A percentile compares a stretch with the other conserved stretches of the same genome.
These are phyloP conservation scores for Drosophila leonis DNA, from an alignment of 2,888 invertebrate genomes.

Conservation along the genomic window DNA sequence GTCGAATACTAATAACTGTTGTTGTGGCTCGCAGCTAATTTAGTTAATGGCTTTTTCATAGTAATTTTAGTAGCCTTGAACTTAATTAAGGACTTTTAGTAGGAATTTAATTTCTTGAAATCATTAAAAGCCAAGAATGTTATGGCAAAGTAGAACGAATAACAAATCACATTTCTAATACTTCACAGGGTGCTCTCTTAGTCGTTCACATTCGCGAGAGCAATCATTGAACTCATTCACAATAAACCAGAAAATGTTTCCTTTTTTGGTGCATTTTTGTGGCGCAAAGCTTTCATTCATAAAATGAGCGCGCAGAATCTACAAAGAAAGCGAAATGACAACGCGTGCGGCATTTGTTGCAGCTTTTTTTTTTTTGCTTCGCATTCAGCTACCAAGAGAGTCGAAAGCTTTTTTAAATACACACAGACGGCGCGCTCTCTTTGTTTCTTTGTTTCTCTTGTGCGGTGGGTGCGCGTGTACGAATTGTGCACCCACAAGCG, in stretches of 20 bases:
- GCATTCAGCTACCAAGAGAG: conserved; percentile 2
- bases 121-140: not conserved
- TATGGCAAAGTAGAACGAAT: not conserved
- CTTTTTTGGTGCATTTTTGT: conserved; percentile 42
- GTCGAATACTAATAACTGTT: conserved; percentile 12
- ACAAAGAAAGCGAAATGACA: conserved; percentile 46
- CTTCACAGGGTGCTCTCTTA: not conserved
- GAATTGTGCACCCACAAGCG: conserved; percentile 31
- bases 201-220: not conserved
- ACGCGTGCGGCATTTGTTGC: conserved; percentile 11
- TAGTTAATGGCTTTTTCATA: conserved; percentile 15
- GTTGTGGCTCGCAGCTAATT: conserved; percentile 10
- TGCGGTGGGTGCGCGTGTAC: conserved; percentile 40
- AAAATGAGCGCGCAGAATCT: conserved; percentile 48
- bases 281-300: conserved; percentile 53
- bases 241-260: conserved; percentile 19
- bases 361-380: not conserved
- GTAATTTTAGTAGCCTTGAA: conserved; percentile 39
- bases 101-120: not conserved
- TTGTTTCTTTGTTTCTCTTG: not conserved
- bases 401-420: not conserved
- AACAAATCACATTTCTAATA: not conserved
- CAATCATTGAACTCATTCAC: conserved; percentile 31
- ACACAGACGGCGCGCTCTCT: not conserved
- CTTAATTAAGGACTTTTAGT: conserved; percentile 45